A percentile compares a stretch with the other conserved stretches of the same genome.
Evolutionary conservation across 2,797 vertebrate species (phyloP).

Genomic region (Scleropages formosus): DNA sequence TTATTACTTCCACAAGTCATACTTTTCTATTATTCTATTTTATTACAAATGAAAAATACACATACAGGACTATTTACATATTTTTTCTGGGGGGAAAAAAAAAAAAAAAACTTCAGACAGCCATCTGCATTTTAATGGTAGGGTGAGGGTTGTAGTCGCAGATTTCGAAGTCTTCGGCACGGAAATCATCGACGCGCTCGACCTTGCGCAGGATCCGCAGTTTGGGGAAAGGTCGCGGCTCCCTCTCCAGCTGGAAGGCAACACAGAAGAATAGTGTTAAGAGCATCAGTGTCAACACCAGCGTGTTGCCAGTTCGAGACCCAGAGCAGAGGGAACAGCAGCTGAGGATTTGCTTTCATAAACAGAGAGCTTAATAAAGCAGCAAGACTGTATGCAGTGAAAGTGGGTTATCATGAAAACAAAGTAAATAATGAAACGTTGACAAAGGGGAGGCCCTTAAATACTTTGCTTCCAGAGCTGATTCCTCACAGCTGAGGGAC

Average conservation of each 20-base stretch:
- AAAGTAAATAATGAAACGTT: too few species aligned
- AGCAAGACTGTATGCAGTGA: too few species aligned
- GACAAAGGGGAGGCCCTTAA: too few species aligned
- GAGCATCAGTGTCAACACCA: background rate
- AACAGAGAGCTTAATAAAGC: too few species aligned
- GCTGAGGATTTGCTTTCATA: background rate
- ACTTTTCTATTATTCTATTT: too few species aligned
- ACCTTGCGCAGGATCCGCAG: conserved; percentile 84
- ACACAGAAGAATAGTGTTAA: background rate
- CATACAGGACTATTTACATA: too few species aligned
- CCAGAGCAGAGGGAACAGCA: background rate
- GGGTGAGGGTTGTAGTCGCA: conserved; percentile 88
- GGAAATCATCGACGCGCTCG: conserved; percentile 81
- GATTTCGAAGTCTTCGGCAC: conserved; percentile 86
- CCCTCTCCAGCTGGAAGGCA: conserved; percentile 80
- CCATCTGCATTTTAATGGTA: conserved; percentile 95
- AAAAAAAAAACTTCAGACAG: conserved; percentile 76
- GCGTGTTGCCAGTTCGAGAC: background rate
- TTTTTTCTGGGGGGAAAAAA: too few species aligned
- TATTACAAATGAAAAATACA: too few species aligned
- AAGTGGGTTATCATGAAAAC: too few species aligned
- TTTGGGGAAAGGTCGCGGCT: conserved; percentile 87
- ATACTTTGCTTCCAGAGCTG: too few species aligned
- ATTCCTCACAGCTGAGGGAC: too few species aligned
- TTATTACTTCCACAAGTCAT: too few species aligned